phyloP scores from a whole-genome alignment of 2,797 vertebrate species.

The Sebastolobus alascanus region DNA sequence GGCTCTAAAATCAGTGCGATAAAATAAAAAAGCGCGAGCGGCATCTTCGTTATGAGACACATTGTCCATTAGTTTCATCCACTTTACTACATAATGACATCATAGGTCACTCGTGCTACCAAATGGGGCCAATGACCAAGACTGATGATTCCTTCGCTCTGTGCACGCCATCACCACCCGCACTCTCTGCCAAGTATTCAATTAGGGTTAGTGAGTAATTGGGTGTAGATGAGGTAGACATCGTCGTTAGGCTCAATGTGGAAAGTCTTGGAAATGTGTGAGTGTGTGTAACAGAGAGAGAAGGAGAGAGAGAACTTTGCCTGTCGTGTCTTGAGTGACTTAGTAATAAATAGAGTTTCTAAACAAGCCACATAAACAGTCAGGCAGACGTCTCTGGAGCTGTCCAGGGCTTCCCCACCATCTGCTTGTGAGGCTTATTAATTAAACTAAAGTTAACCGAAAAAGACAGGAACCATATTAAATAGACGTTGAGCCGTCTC shows the following conservation, averaged over 20 bases:
- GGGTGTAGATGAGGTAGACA: constrained; percentile 76
- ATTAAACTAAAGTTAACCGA: constrained; percentile 23
- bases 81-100: constrained; percentile 69
- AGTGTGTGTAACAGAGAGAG: constrained; percentile 13
- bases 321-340: constrained; percentile 44
- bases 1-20: constrained; percentile 6
- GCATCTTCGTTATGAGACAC: constrained; percentile 27
- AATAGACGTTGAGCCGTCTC: not conserved
- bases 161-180: constrained; percentile 57
- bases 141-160: constrained; percentile 67
- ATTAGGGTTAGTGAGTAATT: constrained; percentile 81
- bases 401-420: constrained; percentile 22
- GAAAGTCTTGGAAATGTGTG: constrained; percentile 71
- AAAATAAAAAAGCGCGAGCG: constrained; percentile 1
- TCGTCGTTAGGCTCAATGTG: constrained; percentile 61
- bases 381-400: constrained; percentile 40
- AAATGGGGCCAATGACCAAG: constrained; percentile 74
- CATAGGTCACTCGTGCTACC: constrained; percentile 67
- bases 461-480: constrained; percentile 17
- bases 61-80: constrained; percentile 56
- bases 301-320: constrained; percentile 18
- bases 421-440: constrained; percentile 45
- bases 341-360: constrained; percentile 60
- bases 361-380: constrained; percentile 73
- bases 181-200: constrained; percentile 81